phyloP scores from a whole-genome alignment of 2,113 vertebrate species.

The Sinocyclocheilus grahami region DNA sequence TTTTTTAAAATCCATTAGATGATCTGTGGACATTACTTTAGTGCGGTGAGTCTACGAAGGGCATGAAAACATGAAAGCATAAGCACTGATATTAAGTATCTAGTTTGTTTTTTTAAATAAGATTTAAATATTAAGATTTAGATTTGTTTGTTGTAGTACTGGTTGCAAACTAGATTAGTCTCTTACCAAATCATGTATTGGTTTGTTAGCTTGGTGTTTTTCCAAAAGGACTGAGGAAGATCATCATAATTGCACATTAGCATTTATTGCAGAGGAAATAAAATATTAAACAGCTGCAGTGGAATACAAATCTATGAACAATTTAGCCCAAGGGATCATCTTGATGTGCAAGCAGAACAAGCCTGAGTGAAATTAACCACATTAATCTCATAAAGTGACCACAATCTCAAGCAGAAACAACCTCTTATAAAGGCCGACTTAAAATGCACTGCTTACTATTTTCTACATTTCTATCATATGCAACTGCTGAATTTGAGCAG shows the following conservation, averaged over 20 bases:
- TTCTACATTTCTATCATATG: neutral
- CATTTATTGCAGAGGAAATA: constrained; percentile 16
- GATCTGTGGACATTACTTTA: neutral
- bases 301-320: constrained; percentile 32
- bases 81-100: neutral
- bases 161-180: neutral
- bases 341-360: constrained; percentile 45
- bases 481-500: neutral
- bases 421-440: neutral
- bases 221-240: neutral
- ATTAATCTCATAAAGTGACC: constrained; percentile 67
- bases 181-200: neutral
- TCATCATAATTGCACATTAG: constrained; percentile 41
- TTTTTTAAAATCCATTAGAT: neutral
- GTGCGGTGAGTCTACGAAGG: neutral
- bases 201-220: constrained; percentile 8
- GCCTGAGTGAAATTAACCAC: constrained; percentile 66
- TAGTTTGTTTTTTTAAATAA: neutral
- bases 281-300: constrained; percentile 36
- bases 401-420: constrained; percentile 6
- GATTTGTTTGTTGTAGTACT: neutral
- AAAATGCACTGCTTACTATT: constrained; percentile 8
- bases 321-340: constrained; percentile 31
- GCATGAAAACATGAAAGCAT: neutral
- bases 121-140: neutral